These are phyloP conservation scores for Cheilosia variabilis DNA, from an alignment of 2,888 invertebrate genomes.

Conservation along the genomic window DNA sequence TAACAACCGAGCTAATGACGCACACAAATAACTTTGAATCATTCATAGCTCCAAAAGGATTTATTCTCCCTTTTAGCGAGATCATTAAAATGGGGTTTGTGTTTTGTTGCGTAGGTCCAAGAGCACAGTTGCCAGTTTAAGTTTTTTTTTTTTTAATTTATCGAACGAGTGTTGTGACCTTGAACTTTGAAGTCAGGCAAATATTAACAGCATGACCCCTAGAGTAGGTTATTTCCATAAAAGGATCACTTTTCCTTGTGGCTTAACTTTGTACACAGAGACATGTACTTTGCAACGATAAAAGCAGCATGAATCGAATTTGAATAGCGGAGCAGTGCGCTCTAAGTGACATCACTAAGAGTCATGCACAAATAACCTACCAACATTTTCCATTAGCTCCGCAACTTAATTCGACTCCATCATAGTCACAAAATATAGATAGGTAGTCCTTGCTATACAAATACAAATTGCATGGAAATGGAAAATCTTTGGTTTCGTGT, in stretches of 20 bases:
- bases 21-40: background rate
- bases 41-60: background rate
- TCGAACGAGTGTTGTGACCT: background rate
- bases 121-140: background rate
- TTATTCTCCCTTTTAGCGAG: background rate
- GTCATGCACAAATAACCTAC: too few relatives aligned
- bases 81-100: background rate
- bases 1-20: background rate
- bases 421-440: background rate
- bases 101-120: background rate
- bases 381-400: background rate
- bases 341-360: too few relatives aligned
- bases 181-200: background rate
- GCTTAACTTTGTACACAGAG: too few relatives aligned
- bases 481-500: constrained; percentile 25
- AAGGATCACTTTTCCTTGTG: too few relatives aligned
- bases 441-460: background rate
- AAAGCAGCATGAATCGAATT: too few relatives aligned
- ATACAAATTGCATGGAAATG: constrained; percentile 12
- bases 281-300: too few relatives aligned
- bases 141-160: background rate
- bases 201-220: background rate
- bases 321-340: too few relatives aligned
- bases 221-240: background rate
- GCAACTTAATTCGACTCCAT: constrained; percentile 5